A percentile compares a stretch with the other conserved stretches of the same genome.
Evolutionary conservation across 1,140 invertebrate species (phyloP).

Genomic region (Pogonus chalceus): DNA sequence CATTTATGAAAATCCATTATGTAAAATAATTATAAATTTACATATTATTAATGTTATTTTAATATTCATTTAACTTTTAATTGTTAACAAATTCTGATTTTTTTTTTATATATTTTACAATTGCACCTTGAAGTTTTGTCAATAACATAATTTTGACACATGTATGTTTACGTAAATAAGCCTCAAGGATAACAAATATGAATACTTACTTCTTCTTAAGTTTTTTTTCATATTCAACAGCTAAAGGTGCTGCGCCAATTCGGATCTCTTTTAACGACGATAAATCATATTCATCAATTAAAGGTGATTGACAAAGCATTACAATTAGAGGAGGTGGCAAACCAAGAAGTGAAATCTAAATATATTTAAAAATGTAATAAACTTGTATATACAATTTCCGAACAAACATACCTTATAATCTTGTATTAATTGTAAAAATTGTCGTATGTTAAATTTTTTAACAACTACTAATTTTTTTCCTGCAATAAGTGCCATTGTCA

Average conservation of each 20-base stretch:
- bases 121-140: not conserved
- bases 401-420: slow-evolving; percentile 25
- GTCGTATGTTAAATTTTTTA: slow-evolving; percentile 26
- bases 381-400: not conserved
- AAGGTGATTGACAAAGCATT: slow-evolving; percentile 27
- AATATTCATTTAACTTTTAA: no score
- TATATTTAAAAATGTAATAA: slow-evolving; percentile 8
- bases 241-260: slow-evolving; percentile 42
- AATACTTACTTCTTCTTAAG: slow-evolving; percentile 11
- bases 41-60: no score
- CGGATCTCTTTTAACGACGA: slow-evolving; percentile 36
- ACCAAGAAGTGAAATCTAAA: slow-evolving; percentile 24
- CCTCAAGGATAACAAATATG: not conserved
- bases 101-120: no score
- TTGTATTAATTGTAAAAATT: slow-evolving; percentile 26
- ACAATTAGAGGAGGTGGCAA: slow-evolving; percentile 30
- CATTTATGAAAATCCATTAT: no score
- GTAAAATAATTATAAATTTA: no score
- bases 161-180: no score
- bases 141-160: no score
- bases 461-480: slow-evolving; percentile 30
- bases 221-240: slow-evolving; percentile 29
- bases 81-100: no score
- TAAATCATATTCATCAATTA: slow-evolving; percentile 38
- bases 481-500: slow-evolving; percentile 28